Base-by-base conservation (phyloP, 2,888 invertebrate species). In the Hydroisotoma schaefferi region DNA sequence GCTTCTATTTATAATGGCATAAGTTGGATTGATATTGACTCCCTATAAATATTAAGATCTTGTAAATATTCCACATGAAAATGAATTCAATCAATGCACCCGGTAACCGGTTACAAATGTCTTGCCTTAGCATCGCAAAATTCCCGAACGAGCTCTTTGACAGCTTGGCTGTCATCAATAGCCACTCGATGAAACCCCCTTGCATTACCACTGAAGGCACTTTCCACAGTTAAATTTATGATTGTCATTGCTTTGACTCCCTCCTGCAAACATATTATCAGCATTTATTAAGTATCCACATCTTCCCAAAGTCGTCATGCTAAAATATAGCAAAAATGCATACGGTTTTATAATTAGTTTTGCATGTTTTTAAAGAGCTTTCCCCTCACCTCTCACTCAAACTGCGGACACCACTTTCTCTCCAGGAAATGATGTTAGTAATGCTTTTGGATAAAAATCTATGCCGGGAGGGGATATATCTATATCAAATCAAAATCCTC, bases 1-100 rank as follows among this genome's bases (percentile, higher is more conserved):
- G 4, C 70, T 61, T 10, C 57, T 63, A 38, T 73, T 74, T 20
- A 72, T 71, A 25, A 77, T 60, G 2, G 73, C 67, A 59, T 74
- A 76, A 12, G 54, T 43, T 6, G 63, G 60, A n/a, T 60, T 62
- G 3, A 64, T 57, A 4, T 55, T 29, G 28, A 67, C 57, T n/a
- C 69, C 67, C 69, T 72, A 28, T 46, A 10, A 46, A 23, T 15
- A 46, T 23, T 5, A 46, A 46, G 6, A 23, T 43, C 12, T 10
- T 33, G 33, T 15, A 43, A 43, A 15, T 18, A 43, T 43, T 43
- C 43, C 15, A 18, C 12, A 43, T 43, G 18, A n/a, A 43, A 15
- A n/a, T 43, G 8, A 8, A 47, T 25, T 22, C 18, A 15, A 6
- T 53, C 37, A 3, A 22, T 8, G 12, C 4, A 28, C n/a, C 20